Conservation (phyloP, 2,888 invertebrate genomes). For the Disparrhopalites patrizii region DNA sequence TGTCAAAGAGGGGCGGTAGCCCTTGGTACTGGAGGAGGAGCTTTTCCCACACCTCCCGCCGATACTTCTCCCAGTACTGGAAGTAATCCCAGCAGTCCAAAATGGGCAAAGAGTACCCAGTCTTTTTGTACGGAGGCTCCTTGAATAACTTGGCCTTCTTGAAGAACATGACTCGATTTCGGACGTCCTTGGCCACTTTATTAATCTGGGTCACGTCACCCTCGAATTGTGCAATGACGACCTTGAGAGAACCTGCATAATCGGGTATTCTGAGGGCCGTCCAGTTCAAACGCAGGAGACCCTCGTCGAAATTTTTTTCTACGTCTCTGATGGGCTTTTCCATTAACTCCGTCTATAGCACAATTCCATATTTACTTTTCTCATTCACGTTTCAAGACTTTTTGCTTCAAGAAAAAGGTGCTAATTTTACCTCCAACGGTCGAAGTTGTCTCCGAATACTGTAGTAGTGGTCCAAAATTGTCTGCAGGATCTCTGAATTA, state of each 20-base stretch:
- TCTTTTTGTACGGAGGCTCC: constrained; percentile 42
- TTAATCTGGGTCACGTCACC: constrained; percentile 50
- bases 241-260: constrained; percentile 54
- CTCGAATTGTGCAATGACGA: constrained; percentile 39
- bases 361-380: background rate
- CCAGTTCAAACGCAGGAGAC: constrained; percentile 79
- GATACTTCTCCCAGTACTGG: constrained; percentile 63
- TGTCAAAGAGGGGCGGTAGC: constrained; percentile 74
- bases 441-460: constrained; percentile 51
- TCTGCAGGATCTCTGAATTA: constrained; percentile 52
- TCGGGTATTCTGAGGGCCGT: constrained; percentile 75
- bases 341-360: constrained; percentile 65
- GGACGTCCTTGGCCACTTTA: constrained; percentile 53
- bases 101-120: constrained; percentile 31
- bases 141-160: constrained; percentile 49
- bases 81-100: constrained; percentile 60
- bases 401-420: constrained; percentile 8
- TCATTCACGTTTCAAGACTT: background rate
- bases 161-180: constrained; percentile 54
- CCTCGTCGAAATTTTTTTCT: constrained; percentile 73
- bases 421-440: constrained; percentile 53
- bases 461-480: constrained; percentile 51
- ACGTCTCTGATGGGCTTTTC: constrained; percentile 65
- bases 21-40: constrained; percentile 72
- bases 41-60: constrained; percentile 64